Percentiles rank a stretch among this genome's conserved stretches.
phyloP scores from a whole-genome alignment of 2,113 vertebrate genomes.

The Polyodon spathula region DNA sequence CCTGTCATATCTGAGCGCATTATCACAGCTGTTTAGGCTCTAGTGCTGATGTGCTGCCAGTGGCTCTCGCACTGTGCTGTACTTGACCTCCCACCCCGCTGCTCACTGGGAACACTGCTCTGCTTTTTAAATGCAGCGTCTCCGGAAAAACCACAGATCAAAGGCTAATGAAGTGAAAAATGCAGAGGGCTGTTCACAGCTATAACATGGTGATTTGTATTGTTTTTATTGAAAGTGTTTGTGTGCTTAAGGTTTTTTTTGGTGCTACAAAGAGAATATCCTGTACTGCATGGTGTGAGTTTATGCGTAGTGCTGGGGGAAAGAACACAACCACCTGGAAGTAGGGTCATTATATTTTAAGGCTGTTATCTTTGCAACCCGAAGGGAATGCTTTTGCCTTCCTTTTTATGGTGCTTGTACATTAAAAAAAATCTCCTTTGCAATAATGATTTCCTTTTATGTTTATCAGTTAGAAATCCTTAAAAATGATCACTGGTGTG shows the following conservation, averaged over 20 bases:
- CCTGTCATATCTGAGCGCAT: slow-evolving; percentile 5
- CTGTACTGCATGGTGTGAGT: no score
- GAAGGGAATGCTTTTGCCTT: no score
- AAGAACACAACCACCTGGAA: no score
- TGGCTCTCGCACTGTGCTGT: neutral
- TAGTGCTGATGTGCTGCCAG: slow-evolving; percentile 8
- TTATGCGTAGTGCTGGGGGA: no score
- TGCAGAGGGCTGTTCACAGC: slow-evolving; percentile 25
- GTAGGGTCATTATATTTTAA: no score
- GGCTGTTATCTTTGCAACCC: no score
- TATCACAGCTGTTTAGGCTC: neutral
- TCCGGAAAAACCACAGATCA: slow-evolving; percentile 18
- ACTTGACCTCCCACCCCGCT: neutral
- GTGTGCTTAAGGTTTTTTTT: neutral
- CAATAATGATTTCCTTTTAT: no score
- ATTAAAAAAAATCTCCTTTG: no score
- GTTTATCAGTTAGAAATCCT: no score
- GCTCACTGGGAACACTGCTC: neutral
- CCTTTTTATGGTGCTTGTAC: no score
- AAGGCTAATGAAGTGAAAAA: slow-evolving; percentile 28
- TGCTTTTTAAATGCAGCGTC: slow-evolving; percentile 18
- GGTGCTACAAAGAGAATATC: no score
- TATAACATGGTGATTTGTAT: slow-evolving; percentile 29
- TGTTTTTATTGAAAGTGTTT: slow-evolving; percentile 11
- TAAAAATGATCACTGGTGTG: no score